These are phyloP conservation scores for Drosophila paulistorum DNA, from an alignment of 1,140 invertebrate genomes.

Conservation along the genomic window DNA sequence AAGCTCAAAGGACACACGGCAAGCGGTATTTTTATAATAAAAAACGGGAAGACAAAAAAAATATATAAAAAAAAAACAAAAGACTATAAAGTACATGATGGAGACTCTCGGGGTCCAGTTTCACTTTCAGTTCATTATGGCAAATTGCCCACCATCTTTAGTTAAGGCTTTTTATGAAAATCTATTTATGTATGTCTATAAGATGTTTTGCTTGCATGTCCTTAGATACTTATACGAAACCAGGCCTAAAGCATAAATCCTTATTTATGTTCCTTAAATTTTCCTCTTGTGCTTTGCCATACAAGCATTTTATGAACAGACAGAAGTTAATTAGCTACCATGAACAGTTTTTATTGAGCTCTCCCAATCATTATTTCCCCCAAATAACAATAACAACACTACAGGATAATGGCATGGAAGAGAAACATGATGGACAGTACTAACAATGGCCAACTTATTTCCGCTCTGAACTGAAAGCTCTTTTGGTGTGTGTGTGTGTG, in stretches of 20 bases:
- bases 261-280: slow-evolving; percentile 39
- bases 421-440: not conserved
- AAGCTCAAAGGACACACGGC: slow-evolving; percentile 10
- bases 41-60: not conserved
- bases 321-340: slow-evolving; percentile 34
- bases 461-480: not conserved
- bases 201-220: slow-evolving; percentile 33
- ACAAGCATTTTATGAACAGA: slow-evolving; percentile 1
- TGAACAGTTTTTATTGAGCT: not conserved
- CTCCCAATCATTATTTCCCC: slow-evolving; percentile 6
- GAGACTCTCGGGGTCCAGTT: slow-evolving; percentile 15
- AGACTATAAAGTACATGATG: slow-evolving; percentile 3
- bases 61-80: slow-evolving; percentile 1
- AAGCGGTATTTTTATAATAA: slow-evolving; percentile 2
- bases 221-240: slow-evolving; percentile 15
- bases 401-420: not conserved
- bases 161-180: slow-evolving; percentile 31
- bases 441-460: not conserved
- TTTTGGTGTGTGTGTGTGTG: no score
- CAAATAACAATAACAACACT: not conserved
- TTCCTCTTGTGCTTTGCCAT: not conserved
- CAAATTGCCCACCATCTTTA: slow-evolving; percentile 27
- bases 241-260: slow-evolving; percentile 32
- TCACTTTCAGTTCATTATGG: slow-evolving; percentile 35
- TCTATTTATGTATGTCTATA: slow-evolving; percentile 11